Percentiles rank a stretch among this genome's conserved stretches.
Conservation (phyloP, 2,888 invertebrate genomes). For the Micoletzkya japonica region DNA sequence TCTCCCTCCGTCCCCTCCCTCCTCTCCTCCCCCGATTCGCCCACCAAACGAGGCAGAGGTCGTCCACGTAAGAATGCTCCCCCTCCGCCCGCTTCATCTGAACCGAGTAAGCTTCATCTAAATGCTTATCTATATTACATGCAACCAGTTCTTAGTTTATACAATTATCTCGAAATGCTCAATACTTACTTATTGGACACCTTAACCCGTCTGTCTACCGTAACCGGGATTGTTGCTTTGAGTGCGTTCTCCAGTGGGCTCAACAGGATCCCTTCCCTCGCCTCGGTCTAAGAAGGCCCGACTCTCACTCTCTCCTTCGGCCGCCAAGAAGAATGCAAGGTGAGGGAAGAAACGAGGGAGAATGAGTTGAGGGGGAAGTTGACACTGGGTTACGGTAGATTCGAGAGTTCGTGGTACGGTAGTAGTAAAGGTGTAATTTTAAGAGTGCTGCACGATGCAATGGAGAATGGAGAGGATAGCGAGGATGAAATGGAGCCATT, state of each 20-base stretch:
- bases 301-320: conserved; percentile 10
- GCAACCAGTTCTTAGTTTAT: background rate
- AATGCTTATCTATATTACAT: background rate
- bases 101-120: background rate
- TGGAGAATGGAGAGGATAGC: conserved; percentile 12
- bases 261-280: too few species aligned
- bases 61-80: conserved; percentile 23
- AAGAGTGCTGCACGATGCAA: background rate
- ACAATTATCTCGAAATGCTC: background rate
- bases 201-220: too few species aligned
- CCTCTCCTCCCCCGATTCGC: conserved; percentile 1
- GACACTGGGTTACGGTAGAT: background rate
- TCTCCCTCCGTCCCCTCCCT: background rate
- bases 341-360: background rate
- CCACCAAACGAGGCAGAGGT: conserved; percentile 16
- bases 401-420: too few species aligned
- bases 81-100: background rate
- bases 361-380: background rate
- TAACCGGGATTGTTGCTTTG: too few species aligned
- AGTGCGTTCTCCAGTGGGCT: too few species aligned
- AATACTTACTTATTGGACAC: too few species aligned
- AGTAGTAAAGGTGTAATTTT: background rate
- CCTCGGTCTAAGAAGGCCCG: background rate
- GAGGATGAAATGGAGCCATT: conserved; percentile 16
- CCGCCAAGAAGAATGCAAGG: background rate